Percentiles rank a stretch among this genome's conserved stretches.
phyloP scores from a whole-genome alignment of 2,113 vertebrate genomes.

The Buteo buteo region DNA sequence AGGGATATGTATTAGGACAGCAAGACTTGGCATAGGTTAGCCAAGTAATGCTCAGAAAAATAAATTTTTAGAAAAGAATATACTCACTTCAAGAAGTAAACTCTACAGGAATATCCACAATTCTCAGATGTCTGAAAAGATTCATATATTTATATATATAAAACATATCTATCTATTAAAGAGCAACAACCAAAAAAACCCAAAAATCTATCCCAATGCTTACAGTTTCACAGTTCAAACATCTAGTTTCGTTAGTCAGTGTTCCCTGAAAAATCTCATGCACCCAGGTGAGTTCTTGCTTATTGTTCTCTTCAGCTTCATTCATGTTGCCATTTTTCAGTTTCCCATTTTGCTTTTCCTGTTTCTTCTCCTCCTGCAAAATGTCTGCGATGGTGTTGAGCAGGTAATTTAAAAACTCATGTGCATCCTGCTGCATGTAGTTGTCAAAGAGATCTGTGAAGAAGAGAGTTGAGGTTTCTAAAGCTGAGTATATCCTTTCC shows the following conservation, averaged over 20 bases:
- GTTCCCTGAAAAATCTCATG: constrained; percentile 99
- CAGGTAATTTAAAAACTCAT: constrained; percentile 98
- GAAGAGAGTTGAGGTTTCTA: constrained; percentile 24
- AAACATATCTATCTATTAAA: constrained; percentile 23
- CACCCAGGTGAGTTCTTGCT: constrained; percentile 94
- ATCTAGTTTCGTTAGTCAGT: constrained; percentile 97
- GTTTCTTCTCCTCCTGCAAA: constrained; percentile 96
- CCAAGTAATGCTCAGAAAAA: constrained; percentile 31
- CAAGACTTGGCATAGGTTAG: constrained; percentile 13
- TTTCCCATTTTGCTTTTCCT: constrained; percentile 94
- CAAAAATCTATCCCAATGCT: constrained; percentile 26
- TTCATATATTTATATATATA: constrained; percentile 16
- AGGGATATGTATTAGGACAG: not conserved
- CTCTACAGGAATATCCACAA: constrained; percentile 58
- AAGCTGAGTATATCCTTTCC: not conserved
- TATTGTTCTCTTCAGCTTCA: constrained; percentile 84
- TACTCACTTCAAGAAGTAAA: constrained; percentile 58
- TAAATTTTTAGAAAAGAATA: constrained; percentile 45
- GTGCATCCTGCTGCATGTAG: constrained; percentile 99
- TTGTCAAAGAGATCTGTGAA: constrained; percentile 95
- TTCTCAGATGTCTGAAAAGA: constrained; percentile 59
- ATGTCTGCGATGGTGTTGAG: constrained; percentile 98
- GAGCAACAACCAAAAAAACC: not conserved
- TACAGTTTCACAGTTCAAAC: constrained; percentile 99
- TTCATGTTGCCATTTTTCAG: constrained; percentile 89